Evolutionary conservation across 1,140 invertebrate genomes (phyloP).

Genomic region (Aphelinus atriplicis): DNA sequence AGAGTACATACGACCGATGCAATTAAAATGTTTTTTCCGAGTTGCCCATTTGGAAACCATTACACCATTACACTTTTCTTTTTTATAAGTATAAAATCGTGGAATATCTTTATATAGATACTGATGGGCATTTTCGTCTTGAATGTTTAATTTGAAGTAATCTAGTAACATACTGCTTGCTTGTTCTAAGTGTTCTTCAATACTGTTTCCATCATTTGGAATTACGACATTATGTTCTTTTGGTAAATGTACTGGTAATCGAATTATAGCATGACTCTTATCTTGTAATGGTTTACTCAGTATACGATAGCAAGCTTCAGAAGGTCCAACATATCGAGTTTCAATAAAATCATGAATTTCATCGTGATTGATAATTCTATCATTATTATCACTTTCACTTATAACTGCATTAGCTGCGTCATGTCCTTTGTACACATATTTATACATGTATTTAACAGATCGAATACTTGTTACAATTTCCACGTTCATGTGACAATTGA

Average conservation of each 20-base stretch:
- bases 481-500: slow-evolving; percentile 36
- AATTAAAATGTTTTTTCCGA: slow-evolving; percentile 21
- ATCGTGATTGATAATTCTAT: not conserved
- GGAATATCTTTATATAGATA: slow-evolving; percentile 21
- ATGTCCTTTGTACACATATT: slow-evolving; percentile 30
- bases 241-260: slow-evolving; percentile 14
- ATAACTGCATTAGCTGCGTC: slow-evolving; percentile 30
- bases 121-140: slow-evolving; percentile 2
- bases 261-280: slow-evolving; percentile 34
- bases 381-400: slow-evolving; percentile 6
- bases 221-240: slow-evolving; percentile 24
- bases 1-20: slow-evolving; percentile 33
- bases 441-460: slow-evolving; percentile 21
- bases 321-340: slow-evolving; percentile 28
- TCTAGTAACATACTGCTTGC: slow-evolving; percentile 1
- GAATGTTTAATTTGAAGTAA: slow-evolving; percentile 6
- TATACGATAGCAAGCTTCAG: slow-evolving; percentile 31
- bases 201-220: not conserved
- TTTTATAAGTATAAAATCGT: not conserved
- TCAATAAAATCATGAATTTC: slow-evolving; percentile 28
- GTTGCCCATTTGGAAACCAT: not conserved
- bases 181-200: not conserved
- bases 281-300: slow-evolving; percentile 31
- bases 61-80: slow-evolving; percentile 8
- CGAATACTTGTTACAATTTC: slow-evolving; percentile 56